phyloP scores from a whole-genome alignment of 2,797 vertebrate genomes.

The Chrysocyon brachyurus region DNA sequence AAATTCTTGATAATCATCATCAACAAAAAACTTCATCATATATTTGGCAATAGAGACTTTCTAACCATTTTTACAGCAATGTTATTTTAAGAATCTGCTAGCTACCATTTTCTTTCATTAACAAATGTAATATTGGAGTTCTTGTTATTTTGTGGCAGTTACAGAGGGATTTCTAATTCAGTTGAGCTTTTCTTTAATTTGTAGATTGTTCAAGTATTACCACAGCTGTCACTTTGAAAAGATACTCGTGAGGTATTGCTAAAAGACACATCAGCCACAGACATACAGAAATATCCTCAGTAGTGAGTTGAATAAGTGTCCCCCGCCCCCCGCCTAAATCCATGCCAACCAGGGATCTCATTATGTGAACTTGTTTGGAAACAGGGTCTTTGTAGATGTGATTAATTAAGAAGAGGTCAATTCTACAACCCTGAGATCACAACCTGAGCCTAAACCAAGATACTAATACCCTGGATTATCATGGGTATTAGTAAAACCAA shows the following conservation, averaged over 20 bases:
- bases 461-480: background rate
- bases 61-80: background rate
- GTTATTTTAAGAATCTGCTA: slow-evolving; percentile 20
- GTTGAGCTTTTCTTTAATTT: background rate
- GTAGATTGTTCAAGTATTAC: background rate
- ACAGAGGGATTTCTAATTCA: slow-evolving; percentile 19
- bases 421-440: no score
- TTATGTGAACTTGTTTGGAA: background rate
- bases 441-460: no score
- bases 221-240: background rate
- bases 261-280: background rate
- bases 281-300: background rate
- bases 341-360: background rate
- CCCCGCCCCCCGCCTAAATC: background rate
- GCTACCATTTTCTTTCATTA: slow-evolving; percentile 1
- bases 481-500: background rate
- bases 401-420: background rate
- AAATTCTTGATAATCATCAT: slow-evolving; percentile 49
- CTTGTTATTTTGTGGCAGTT: slow-evolving; percentile 22
- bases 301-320: background rate
- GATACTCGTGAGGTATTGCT: background rate
- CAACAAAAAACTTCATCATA: slow-evolving; percentile 13
- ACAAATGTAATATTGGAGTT: background rate
- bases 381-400: background rate
- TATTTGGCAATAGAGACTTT: slow-evolving; percentile 34